Percentiles rank a stretch among this genome's conserved stretches.
These are phyloP conservation scores for Allygus modestus DNA, from an alignment of 2,888 invertebrate genomes.

Conservation along the genomic window DNA sequence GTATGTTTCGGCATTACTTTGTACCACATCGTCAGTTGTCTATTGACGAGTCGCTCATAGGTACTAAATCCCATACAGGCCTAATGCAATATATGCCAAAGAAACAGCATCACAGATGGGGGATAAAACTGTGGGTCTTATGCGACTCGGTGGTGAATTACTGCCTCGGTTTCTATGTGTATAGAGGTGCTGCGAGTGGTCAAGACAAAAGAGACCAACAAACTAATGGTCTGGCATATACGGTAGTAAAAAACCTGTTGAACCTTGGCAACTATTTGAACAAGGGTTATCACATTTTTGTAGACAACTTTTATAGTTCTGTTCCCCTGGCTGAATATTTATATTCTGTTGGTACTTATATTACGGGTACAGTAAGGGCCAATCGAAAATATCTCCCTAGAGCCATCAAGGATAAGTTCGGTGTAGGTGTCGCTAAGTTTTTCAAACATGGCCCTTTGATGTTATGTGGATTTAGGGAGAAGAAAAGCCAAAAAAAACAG, in stretches of 20 bases:
- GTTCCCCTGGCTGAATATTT: constrained; percentile 1
- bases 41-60: not conserved
- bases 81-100: constrained; percentile 15
- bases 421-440: not conserved
- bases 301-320: constrained; percentile 42
- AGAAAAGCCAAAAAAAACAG: not conserved
- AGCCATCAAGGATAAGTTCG: not conserved
- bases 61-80: not conserved
- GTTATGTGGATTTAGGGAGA: not conserved
- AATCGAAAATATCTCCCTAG: not conserved
- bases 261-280: constrained; percentile 17
- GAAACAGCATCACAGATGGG: constrained; percentile 42
- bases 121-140: constrained; percentile 26
- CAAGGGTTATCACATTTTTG: constrained; percentile 45
- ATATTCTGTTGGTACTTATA: not conserved
- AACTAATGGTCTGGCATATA: not conserved
- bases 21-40: not conserved
- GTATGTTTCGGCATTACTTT: not conserved
- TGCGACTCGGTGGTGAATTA: constrained; percentile 5
- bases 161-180: constrained; percentile 16
- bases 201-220: not conserved
- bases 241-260: constrained; percentile 4
- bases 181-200: not conserved
- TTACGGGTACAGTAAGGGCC: constrained; percentile 11
- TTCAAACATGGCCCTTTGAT: not conserved